Base-by-base conservation (phyloP, 2,888 invertebrate species). In the Prosapia bicincta region DNA sequence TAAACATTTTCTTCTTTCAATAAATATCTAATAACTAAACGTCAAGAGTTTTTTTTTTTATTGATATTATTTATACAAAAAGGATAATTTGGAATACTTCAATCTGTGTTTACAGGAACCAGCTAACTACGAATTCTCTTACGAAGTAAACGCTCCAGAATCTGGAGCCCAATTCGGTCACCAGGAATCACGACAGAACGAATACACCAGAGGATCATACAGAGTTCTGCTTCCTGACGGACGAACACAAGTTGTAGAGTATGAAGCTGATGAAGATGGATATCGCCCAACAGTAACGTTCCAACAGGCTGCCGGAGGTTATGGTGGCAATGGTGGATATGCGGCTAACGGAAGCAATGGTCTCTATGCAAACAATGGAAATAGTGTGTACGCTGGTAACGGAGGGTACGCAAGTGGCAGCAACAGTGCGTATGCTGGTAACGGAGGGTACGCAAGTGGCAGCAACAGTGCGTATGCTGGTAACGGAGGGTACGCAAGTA, bases 171-270 rank as follows among this genome's bases (percentile, higher is more conserved):
- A 91, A 84, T 94, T 93, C 86, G 92, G 93, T 83, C 94, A 94
- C 87, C 91, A 91, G 82, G 94, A 94, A 87, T 90, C 90, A 85
- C 89, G 94, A 79, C 92, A 94, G 85, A 94, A 94, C 80, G 93
- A 94, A 85, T 88, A 90, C 81, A 91, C 93, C 82, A 92, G 90
- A 85, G 94, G 94, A 85, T 91, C 92, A 87, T 94, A 94, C 89
- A 92, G 93, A 87, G 94, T 94, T 83, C 87, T 93, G 81, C 88
- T 94, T 85, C 94, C 94, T 79, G 94, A 94, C 87, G 94, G 94
- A 84, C 91, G 94, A 86, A 93, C 92, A 86, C 94, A 94, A 88
- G 90, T 93, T 84, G 93, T 94, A 81, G 91, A 92, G 85, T 94
- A 94, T 85, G 92, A 92, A 85, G 94, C 93, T 26, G 94, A 93